Percentiles rank a stretch among this genome's conserved stretches.
These are phyloP conservation scores for Clusia tigrina DNA, from an alignment of 2,888 invertebrate genomes.

Conservation along the genomic window DNA sequence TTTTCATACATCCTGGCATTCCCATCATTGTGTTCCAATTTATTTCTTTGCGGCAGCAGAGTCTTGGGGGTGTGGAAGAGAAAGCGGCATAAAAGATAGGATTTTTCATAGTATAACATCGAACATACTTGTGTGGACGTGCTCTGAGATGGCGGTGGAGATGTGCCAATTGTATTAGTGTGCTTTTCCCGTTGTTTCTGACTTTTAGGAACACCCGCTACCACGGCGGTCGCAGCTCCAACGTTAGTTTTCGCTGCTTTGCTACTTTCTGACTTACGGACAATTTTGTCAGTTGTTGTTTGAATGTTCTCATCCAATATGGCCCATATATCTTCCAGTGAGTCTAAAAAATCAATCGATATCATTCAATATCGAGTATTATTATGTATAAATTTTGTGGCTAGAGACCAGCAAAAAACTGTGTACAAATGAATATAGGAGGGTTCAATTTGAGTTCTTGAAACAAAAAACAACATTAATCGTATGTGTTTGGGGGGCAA, in stretches of 20 bases:
- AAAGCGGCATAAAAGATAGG: not conserved
- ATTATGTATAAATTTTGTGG: no score
- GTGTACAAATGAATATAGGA: no score
- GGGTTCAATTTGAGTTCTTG: no score
- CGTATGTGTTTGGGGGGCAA: constrained; percentile 34
- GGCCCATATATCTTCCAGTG: constrained; percentile 63
- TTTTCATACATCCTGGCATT: not conserved
- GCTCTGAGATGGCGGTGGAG: constrained; percentile 86
- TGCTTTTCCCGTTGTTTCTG: not conserved
- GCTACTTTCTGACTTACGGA: constrained; percentile 39
- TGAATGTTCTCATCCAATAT: constrained; percentile 63
- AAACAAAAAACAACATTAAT: constrained; percentile 31
- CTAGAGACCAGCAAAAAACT: no score
- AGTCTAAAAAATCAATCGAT: constrained; percentile 43
- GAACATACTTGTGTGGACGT: constrained; percentile 87
- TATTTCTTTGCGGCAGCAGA: constrained; percentile 40
- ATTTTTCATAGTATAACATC: constrained; percentile 19
- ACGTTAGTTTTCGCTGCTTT: constrained; percentile 66
- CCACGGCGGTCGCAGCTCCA: constrained; percentile 73
- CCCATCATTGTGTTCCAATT: constrained; percentile 25
- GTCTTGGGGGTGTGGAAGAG: constrained; percentile 68
- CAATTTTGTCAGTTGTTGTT: constrained; percentile 54
- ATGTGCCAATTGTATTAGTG: constrained; percentile 79
- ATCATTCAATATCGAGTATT: not conserved
- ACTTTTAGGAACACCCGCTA: constrained; percentile 63